These are phyloP conservation scores for Cheirogaleus major DNA, from an alignment of 2,797 vertebrate species.

Conservation along the genomic window DNA sequence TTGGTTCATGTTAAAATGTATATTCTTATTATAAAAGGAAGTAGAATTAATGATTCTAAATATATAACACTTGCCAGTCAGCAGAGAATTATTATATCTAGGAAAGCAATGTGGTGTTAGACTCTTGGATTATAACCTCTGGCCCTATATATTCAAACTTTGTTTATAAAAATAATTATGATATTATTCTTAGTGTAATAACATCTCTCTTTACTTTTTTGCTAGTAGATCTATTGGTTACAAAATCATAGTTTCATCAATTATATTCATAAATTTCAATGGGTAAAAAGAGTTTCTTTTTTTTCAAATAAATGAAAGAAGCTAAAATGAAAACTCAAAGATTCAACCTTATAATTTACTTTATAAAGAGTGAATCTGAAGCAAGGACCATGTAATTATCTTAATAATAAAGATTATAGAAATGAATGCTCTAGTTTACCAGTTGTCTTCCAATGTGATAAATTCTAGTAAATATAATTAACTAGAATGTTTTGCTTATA, in stretches of 20 bases:
- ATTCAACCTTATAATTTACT: conserved; percentile 76
- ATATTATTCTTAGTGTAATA: background rate
- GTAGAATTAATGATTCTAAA: background rate
- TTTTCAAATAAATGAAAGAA: conserved; percentile 57
- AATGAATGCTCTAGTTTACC: conserved; percentile 32
- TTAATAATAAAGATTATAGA: conserved; percentile 43
- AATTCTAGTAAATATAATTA: conserved; percentile 53
- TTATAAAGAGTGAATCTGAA: conserved; percentile 76
- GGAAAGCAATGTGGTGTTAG: background rate
- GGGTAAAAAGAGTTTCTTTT: conserved; percentile 47
- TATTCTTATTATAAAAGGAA: conserved; percentile 6
- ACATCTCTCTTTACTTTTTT: background rate
- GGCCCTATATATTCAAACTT: background rate
- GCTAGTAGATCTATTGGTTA: conserved; percentile 53
- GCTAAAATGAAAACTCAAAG: background rate
- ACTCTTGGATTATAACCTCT: background rate
- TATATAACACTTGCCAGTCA: background rate
- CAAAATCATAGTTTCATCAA: conserved; percentile 60
- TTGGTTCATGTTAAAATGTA: background rate
- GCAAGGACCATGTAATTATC: conserved; percentile 70
- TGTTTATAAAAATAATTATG: conserved; percentile 68
- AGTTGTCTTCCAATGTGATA: conserved; percentile 29
- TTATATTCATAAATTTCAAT: conserved; percentile 66
- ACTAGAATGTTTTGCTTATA: conserved; percentile 6
- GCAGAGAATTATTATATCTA: background rate